Percentiles rank a stretch among this genome's conserved stretches.
Conservation (phyloP, 2,888 invertebrate species). For the Ormyrus rosae region DNA sequence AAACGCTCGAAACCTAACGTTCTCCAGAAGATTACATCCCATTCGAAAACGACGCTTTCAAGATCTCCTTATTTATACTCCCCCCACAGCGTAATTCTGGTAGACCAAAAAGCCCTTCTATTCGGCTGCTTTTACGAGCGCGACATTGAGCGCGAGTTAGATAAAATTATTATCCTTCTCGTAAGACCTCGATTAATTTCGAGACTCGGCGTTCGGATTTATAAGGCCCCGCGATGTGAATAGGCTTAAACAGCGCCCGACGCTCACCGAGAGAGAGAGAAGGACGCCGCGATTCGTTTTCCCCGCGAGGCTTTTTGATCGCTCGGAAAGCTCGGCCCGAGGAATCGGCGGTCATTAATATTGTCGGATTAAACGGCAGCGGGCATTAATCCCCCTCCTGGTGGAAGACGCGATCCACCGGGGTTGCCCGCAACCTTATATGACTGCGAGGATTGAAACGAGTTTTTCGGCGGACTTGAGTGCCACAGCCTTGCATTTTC, state of each 20-base stretch:
- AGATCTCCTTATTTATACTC: constrained; percentile 29
- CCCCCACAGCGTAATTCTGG: constrained; percentile 28
- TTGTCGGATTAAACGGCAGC: constrained; percentile 74
- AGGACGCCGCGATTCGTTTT: neutral
- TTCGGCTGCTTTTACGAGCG: constrained; percentile 10
- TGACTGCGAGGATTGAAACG: constrained; percentile 53
- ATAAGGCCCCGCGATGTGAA: constrained; percentile 62
- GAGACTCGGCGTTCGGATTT: constrained; percentile 62
- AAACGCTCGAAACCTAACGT: constrained; percentile 7
- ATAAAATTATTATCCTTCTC: constrained; percentile 71
- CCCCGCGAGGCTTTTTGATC: neutral
- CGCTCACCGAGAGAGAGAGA: neutral
- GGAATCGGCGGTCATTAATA: constrained; percentile 74
- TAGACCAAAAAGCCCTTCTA: neutral
- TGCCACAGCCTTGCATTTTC: no score
- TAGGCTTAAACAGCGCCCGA: constrained; percentile 52
- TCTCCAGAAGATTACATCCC: constrained; percentile 15
- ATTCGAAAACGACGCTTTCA: neutral
- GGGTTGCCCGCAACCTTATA: constrained; percentile 31
- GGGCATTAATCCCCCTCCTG: constrained; percentile 69
- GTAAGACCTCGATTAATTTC: constrained; percentile 74
- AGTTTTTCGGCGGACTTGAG: constrained; percentile 59
- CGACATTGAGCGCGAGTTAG: constrained; percentile 61
- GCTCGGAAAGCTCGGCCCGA: constrained; percentile 28
- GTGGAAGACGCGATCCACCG: constrained; percentile 70